Evolutionary conservation across 2,888 invertebrate species (phyloP), one percentile per base, ranked within the genome.

Genomic region (Diachrysia chrysitis): DNA sequence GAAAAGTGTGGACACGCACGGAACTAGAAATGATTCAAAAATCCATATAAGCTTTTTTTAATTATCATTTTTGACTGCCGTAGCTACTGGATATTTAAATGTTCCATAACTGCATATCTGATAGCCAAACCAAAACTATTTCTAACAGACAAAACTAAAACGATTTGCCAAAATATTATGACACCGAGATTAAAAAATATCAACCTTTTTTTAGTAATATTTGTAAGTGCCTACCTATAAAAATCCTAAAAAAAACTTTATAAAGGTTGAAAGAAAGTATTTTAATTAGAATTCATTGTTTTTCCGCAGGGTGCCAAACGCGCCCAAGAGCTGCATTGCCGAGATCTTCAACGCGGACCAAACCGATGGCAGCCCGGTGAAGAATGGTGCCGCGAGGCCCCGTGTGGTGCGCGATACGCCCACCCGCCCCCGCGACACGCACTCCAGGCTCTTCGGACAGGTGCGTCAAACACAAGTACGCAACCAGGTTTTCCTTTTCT

Each of bases 381-480:
- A 90, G 89, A 94, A 93, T 80, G 93, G 94, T 85, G 88, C 84
- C 5, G 57, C 87, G 25, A 88, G 92, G 48, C 89, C 92, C 10
- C 93, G 95, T 75, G 92, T 93, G 73, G 92, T 95, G 73, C 96
- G 96, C 79, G 96, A 96, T 89, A 96, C 96, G 32, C 96, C 95
- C 1, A 94, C 96, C 61, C 95, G 96, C 73, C 96, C 96, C 67
- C 95, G 96, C 78, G 96, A 96, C 92, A 96, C 96, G 19, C 96
- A 96, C 93, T 96, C 96, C 83, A 92, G 96, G 70, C 96, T 96
- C 79, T 96, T 96, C 84, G 96, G 96, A 84, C 94, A 94, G 90
- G 91, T 91, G 69, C 65, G 84, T 60, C 77, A 72, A 62, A 2
- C 59, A 58, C 72, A 76, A 63, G 76, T 76, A 76, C 72, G 76